These are phyloP conservation scores for Gorsachius magnificus DNA, from an alignment of 2,797 vertebrate species.

Conservation along the genomic window DNA sequence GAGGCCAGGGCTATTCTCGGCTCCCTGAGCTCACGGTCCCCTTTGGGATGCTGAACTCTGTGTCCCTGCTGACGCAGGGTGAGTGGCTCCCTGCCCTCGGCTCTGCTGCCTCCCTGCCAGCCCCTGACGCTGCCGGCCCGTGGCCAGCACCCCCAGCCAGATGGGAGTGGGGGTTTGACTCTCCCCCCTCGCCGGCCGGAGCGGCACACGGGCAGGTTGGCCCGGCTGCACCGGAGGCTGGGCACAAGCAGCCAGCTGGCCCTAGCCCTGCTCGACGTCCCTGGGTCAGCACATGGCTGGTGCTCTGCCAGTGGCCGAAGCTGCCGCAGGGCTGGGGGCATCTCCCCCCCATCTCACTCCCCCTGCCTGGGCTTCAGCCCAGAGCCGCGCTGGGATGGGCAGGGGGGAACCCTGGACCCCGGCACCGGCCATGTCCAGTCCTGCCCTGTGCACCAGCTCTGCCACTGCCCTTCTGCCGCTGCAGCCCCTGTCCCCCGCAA, in stretches of 20 bases:
- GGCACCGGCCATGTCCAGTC: background rate
- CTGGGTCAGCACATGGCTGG: accelerated
- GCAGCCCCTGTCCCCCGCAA: accelerated
- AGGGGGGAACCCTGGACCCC: accelerated
- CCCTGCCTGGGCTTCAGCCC: background rate
- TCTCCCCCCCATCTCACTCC: background rate
- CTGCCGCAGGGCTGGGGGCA: background rate
- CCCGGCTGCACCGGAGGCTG: background rate
- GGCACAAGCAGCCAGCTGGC: background rate
- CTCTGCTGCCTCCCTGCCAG: background rate
- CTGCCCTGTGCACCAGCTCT: background rate
- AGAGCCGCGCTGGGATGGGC: accelerated
- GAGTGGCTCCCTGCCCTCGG: background rate
- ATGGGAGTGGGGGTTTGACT: background rate
- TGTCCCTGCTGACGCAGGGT: background rate
- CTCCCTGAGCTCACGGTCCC: slow-evolving; percentile 31
- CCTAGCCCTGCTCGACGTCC: background rate
- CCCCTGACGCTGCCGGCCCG: background rate
- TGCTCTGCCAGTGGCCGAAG: background rate
- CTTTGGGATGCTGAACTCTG: background rate
- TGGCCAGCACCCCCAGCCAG: background rate
- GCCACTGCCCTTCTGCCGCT: background rate
- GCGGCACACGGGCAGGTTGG: background rate
- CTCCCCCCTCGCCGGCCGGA: background rate
- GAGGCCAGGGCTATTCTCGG: slow-evolving; percentile 40